Base-by-base conservation (phyloP, 2,797 vertebrate genomes). In the Crenichthys baileyi region DNA sequence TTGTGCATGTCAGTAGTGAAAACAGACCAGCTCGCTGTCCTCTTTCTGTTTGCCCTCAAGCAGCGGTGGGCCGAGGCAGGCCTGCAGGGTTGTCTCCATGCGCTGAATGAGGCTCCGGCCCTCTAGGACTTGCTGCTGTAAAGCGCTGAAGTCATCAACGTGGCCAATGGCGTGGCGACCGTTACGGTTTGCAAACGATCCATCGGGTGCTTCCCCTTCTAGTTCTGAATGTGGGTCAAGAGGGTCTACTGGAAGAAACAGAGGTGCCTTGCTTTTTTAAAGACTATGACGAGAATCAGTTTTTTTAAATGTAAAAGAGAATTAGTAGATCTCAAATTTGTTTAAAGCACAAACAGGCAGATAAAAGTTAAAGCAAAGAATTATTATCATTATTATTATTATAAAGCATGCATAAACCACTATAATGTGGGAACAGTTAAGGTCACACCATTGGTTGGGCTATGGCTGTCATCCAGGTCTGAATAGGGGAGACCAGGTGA, bases 111-210 rank as follows among this genome's bases (percentile, higher is more conserved):
- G 92, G 2, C 90, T 91, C 79, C 95, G 95, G 20, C 97, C 97
- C 81, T 99, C 96, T 18, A 95, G 73, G 1, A 99, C 88, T 85
- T 96, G 97, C 94, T 97, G 96, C 88, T 96, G 96, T 39, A 99
- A 95, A 31, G 96, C 95, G 5, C 72, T 93, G 77, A 97, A 98
- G 71, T 98, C 97, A 22, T 97, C 97, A 72, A 97, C 81, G 1
- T 96, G 93, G 18, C 97, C 96, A 0, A 98, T 84, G 1, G 96
- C 88, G 0, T 98, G 98, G 79, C 94, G 92, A n/a, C 96, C 96
- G 0, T 96, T 95, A 11, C 94, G 95, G 85, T 93, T 96, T 1
- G 95, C 93, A 74, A 96, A 96, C 0, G 94, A 94, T 18, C 95
- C 96, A 0, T 90, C 95, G 0, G 82, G 93, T 18, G 96, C 95